These are phyloP conservation scores for Rhinolophus ferrumequinum DNA, from an alignment of 2,113 vertebrate genomes.

Conservation along the genomic window DNA sequence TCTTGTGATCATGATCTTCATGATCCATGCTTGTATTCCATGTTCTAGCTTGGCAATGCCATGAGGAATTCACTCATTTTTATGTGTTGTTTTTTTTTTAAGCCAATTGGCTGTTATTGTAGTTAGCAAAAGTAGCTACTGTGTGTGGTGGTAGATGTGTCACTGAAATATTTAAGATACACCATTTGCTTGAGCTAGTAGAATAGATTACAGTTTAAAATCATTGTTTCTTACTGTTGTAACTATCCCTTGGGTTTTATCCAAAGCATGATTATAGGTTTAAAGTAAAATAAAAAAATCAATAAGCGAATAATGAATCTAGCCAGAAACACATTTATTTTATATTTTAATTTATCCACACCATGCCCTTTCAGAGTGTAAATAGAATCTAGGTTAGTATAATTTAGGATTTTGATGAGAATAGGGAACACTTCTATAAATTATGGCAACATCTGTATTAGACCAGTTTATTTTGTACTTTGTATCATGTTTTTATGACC, in stretches of 20 bases:
- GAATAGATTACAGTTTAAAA: background rate
- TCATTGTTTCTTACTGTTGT: background rate
- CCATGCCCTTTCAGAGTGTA: background rate
- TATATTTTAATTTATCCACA: background rate
- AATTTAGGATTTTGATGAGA: background rate
- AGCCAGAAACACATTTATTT: constrained; percentile 7
- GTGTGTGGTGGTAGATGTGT: background rate
- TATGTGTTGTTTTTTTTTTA: background rate
- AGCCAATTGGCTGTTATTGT: background rate
- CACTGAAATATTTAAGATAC: background rate
- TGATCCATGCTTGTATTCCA: fast-evolving
- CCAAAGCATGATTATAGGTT: background rate
- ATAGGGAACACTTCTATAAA: background rate
- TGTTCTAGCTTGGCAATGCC: background rate
- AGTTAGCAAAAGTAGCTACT: background rate
- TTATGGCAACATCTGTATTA: background rate
- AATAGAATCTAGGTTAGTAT: background rate
- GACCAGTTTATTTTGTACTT: background rate
- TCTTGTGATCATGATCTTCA: background rate
- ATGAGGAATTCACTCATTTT: background rate
- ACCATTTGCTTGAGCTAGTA: background rate
- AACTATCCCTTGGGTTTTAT: constrained; percentile 11
- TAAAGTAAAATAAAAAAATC: background rate
- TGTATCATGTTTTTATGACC: background rate
- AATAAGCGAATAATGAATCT: background rate